A percentile compares a stretch with the other conserved stretches of the same genome.
These are phyloP conservation scores for Eristalinus sepulchralis DNA, from an alignment of 2,888 invertebrate genomes.

Conservation along the genomic window DNA sequence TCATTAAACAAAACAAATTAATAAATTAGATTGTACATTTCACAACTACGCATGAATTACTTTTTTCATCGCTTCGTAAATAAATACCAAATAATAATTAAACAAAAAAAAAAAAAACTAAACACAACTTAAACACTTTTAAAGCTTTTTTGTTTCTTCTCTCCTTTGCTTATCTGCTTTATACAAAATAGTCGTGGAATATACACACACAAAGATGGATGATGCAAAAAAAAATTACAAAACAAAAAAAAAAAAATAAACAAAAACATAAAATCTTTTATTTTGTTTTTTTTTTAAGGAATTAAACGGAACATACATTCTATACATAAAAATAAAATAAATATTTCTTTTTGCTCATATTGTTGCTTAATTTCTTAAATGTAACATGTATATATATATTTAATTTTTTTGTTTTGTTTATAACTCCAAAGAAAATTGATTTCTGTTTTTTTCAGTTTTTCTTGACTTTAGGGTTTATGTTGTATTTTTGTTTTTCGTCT, in stretches of 20 bases:
- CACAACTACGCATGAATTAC: constrained; percentile 47
- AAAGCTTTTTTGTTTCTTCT: constrained; percentile 47
- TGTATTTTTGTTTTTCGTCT: constrained; percentile 22
- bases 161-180: constrained; percentile 26
- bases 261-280: constrained; percentile 56
- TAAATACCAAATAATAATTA: constrained; percentile 33
- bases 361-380: constrained; percentile 45
- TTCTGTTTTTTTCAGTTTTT: constrained; percentile 41
- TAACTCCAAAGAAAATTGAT: constrained; percentile 60
- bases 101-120: constrained; percentile 37
- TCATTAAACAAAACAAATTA: constrained; percentile 57
- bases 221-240: constrained; percentile 47
- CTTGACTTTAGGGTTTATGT: constrained; percentile 38
- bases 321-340: constrained; percentile 74
- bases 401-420: constrained; percentile 51
- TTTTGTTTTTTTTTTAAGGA: too few species aligned
- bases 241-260: constrained; percentile 50
- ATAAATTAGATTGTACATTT: constrained; percentile 67
- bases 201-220: constrained; percentile 55
- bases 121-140: constrained; percentile 35
- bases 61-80: constrained; percentile 45
- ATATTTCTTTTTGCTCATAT: constrained; percentile 71
- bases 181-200: constrained; percentile 53
- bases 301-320: constrained; percentile 73
- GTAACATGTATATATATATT: constrained; percentile 50